Conservation (phyloP, 1,140 invertebrate genomes). For the Zaprionus gabonicus region DNA sequence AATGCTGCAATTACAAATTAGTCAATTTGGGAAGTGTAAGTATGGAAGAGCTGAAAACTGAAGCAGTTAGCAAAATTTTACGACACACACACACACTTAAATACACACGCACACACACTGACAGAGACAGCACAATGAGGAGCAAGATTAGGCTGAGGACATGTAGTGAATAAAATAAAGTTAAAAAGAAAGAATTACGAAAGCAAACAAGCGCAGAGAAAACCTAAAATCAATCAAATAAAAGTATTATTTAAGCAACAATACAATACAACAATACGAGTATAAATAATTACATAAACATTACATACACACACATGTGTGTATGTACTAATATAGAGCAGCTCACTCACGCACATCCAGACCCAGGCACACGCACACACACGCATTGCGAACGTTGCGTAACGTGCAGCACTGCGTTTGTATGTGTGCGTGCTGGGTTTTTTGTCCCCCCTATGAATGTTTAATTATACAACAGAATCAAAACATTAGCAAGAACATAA, state of each 20-base stretch:
- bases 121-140: constrained; percentile 22
- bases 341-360: constrained; percentile 9
- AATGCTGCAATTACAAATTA: constrained; percentile 75
- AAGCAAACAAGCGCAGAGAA: constrained; percentile 34
- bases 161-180: constrained; percentile 61
- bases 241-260: constrained; percentile 83
- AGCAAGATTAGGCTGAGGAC: constrained; percentile 32
- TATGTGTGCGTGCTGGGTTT: constrained; percentile 9
- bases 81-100: constrained; percentile 31
- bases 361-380: constrained; percentile 1
- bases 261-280: constrained; percentile 67
- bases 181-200: constrained; percentile 36
- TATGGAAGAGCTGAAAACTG: constrained; percentile 60
- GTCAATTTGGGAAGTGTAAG: constrained; percentile 76
- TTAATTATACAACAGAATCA: constrained; percentile 12
- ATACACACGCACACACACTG: constrained; percentile 11
- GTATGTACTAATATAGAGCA: constrained; percentile 32
- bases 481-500: constrained; percentile 15
- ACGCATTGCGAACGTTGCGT: constrained; percentile 5
- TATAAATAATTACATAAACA: constrained; percentile 43
- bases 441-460: constrained; percentile 3
- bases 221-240: constrained; percentile 84
- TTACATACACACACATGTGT: constrained; percentile 42
- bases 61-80: constrained; percentile 71
- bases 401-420: constrained; percentile 15